Base-by-base conservation (phyloP, 2,113 vertebrate genomes). In the Lophotis ruficrista region DNA sequence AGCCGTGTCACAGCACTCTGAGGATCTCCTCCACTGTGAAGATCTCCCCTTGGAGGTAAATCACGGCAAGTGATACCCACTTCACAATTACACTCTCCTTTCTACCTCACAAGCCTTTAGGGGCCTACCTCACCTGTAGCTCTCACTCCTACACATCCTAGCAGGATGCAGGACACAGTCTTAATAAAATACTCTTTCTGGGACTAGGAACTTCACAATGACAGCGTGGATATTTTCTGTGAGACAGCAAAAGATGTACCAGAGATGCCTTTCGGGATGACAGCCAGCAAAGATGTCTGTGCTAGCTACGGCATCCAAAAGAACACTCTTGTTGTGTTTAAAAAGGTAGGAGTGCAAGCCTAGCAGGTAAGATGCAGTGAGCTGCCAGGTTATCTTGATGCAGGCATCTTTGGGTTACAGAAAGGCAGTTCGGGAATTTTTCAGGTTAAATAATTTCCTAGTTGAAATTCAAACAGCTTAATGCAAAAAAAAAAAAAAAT, bases 261-360 rank as follows among this genome's bases (percentile, higher is more conserved):
- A 23, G 99, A 99, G 58, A 69, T 99, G 43, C 96, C 94, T 7
- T 99, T 99, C 37, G 98, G 97, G 72, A 95, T 98, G 75, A 98
- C 98, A 37, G 81, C 90, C 79, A 98, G 97, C 2, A 30, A 97
- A 50, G 96, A 98, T 0, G 30, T 98, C 65, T 85, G 96, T 28
- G 90, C 68, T 21, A 96, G 93, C 84, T 99, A 98, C 3, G 82
- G 98, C 6, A 97, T 98, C 68, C 95, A 96, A 28, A 92, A 96
- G 25, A 98, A 99, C 82, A 97, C 97, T 5, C 96, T 99, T 7
- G 61, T 99, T 31, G 97, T 99, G 45, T 98, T 99, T 70, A 98
- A 98, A 96, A 98, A 98, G 99, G 99, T 99, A 98, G 56, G 96
- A 85, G 35, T 25, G 24, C 22, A 31, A 57, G 14, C 33, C 47